Evolutionary conservation across 2,888 invertebrate species (phyloP), one percentile per base, ranked within the genome.

Genomic region (Cancer borealis): DNA sequence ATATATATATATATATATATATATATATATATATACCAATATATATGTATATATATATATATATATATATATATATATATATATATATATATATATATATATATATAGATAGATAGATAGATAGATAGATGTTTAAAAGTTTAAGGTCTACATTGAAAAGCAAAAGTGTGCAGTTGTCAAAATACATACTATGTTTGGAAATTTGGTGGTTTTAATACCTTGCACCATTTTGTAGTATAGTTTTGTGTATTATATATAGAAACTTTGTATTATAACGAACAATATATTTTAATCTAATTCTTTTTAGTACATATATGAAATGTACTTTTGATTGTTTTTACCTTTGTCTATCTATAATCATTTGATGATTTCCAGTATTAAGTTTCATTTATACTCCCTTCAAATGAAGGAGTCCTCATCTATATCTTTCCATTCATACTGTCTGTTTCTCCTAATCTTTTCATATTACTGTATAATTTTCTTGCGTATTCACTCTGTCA

Each of bases 1-100:
- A 88, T 45, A 45, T 45, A 87, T 87, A 30, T 45, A 45, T 87
- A 45, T 84, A 39, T 30, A 84, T 39, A 26, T 84, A 54, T 54
- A 54, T 54, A 54, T 39, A 39, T 39, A 39, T 88, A n/a, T 45
- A 87, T 87, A 87, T 87, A 87, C n/a, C n/a, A n/a, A n/a, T 8
- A 26, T 87, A 87, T 87, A 87, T 87, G 8, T 87, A 87, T 87
- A 26, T 26, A 87, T 87, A 26, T 87, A 87, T 87, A 26, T 26
- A 87, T 26, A 26, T 14, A 54, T 14, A 54, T 14, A 54, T 14
- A 54, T 14, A 54, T 14, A 54, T 14, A 54, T 21, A 60, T 21
- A 60, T 21, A 60, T 10, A 60, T 3, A 60, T 10, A 60, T 14
- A 54, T 14, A 54, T 14, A 54, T 14, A 54, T 14, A 54, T 14